These are phyloP conservation scores for Epinephelus malabaricus DNA, from an alignment of 2,797 vertebrate species.

Conservation along the genomic window DNA sequence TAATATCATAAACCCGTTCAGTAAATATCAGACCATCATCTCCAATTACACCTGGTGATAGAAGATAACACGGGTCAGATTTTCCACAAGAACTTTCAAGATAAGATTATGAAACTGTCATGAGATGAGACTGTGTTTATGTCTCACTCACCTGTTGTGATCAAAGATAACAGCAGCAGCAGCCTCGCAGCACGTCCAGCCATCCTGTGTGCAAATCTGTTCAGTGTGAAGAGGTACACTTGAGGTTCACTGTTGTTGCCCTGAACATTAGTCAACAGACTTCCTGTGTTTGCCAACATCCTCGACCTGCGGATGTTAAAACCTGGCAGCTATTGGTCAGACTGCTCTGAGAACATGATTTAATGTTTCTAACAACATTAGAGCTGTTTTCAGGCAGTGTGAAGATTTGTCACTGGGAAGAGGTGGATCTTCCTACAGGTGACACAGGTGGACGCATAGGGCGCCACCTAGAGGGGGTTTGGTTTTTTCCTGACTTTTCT, in stretches of 20 bases:
- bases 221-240: not conserved
- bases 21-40: not conserved
- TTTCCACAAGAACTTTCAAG: not conserved
- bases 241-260: not conserved
- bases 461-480: too few relatives aligned
- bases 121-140: not conserved
- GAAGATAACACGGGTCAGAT: not conserved
- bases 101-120: not conserved
- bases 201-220: conserved; percentile 33
- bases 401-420: not conserved
- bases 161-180: conserved; percentile 42
- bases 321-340: not conserved
- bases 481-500: too few relatives aligned
- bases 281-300: conserved; percentile 61
- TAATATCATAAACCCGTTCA: not conserved
- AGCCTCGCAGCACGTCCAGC: conserved; percentile 3
- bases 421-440: too few relatives aligned
- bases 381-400: not conserved
- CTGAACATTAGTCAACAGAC: conserved; percentile 16
- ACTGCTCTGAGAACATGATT: not conserved
- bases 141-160: conserved; percentile 42
- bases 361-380: too few relatives aligned
- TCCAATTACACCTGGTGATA: conserved; percentile 28
- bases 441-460: too few relatives aligned
- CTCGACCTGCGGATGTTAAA: conserved; percentile 4